A percentile compares a stretch with the other conserved stretches of the same genome.
These are phyloP conservation scores for Chloroclysta siterata DNA, from an alignment of 2,888 invertebrate genomes.

Conservation along the genomic window DNA sequence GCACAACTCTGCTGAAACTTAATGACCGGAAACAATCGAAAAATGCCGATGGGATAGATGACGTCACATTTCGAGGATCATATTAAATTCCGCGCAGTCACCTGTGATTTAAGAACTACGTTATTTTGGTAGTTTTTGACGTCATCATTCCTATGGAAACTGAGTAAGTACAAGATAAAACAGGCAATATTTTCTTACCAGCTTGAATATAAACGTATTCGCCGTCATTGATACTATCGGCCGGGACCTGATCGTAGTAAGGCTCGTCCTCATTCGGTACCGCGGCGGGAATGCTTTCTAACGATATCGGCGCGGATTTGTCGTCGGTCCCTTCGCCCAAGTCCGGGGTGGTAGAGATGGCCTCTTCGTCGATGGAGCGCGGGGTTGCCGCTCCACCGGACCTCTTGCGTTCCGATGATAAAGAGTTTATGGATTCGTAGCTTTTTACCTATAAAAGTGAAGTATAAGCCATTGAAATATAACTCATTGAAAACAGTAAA, in stretches of 20 bases:
- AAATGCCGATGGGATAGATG: too few species aligned
- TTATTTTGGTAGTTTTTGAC: too few species aligned
- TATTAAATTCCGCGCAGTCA: too few species aligned
- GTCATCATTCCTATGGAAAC: background rate
- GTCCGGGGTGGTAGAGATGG: constrained; percentile 72
- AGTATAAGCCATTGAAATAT: background rate
- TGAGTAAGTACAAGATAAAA: background rate
- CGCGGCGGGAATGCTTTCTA: constrained; percentile 72
- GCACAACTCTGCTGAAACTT: too few species aligned
- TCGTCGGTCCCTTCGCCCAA: constrained; percentile 66
- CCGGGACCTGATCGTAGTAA: constrained; percentile 89
- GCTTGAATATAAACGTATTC: constrained; percentile 92
- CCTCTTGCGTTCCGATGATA: constrained; percentile 85
- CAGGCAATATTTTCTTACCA: constrained; percentile 65
- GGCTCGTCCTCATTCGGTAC: constrained; percentile 85
- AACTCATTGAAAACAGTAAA: background rate
- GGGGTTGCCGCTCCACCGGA: constrained; percentile 82
- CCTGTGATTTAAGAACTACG: too few species aligned
- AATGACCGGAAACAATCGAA: too few species aligned
- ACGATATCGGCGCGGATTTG: constrained; percentile 73
- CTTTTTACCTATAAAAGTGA: constrained; percentile 83
- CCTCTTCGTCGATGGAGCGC: constrained; percentile 78
- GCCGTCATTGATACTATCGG: constrained; percentile 86
- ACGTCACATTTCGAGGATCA: too few species aligned
- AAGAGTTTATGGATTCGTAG: constrained; percentile 87